Evolutionary conservation across 2,888 invertebrate species (phyloP).

Genomic region (Steinernema hermaphroditum): DNA sequence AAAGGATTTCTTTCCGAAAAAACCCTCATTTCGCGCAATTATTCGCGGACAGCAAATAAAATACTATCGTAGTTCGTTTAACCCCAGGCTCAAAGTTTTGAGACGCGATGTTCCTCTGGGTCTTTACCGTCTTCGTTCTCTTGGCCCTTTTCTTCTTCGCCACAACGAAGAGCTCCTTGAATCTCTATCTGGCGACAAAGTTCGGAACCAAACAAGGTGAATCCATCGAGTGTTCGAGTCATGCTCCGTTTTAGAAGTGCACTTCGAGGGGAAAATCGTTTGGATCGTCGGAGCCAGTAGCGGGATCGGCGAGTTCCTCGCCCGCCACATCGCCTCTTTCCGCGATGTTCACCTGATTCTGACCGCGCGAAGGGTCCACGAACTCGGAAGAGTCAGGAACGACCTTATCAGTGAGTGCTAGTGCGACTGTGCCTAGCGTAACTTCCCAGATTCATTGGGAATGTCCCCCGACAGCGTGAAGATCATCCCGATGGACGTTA

Average conservation of each 20-base stretch:
- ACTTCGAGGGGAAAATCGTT: constrained; percentile 8
- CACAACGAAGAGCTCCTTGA: constrained; percentile 6
- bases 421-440: too few species aligned
- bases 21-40: too few species aligned
- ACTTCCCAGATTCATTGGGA: neutral
- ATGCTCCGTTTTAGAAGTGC: neutral
- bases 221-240: too few species aligned
- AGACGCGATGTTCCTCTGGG: neutral
- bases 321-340: neutral
- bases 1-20: too few species aligned
- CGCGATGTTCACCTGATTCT: neutral
- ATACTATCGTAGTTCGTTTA: neutral
- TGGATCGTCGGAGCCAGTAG: neutral
- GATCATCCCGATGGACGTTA: constrained; percentile 4
- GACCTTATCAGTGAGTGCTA: neutral
- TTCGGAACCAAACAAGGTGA: neutral
- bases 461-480: neutral
- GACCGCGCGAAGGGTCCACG: neutral
- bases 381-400: neutral
- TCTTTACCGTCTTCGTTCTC: neutral
- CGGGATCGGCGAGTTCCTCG: constrained; percentile 3
- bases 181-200: neutral
- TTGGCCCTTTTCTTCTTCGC: neutral
- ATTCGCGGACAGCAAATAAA: too few species aligned
- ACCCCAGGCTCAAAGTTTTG: neutral